A percentile compares a stretch with the other conserved stretches of the same genome.
Evolutionary conservation across 2,888 invertebrate genomes (phyloP).

Genomic region (Melieria picta): DNA sequence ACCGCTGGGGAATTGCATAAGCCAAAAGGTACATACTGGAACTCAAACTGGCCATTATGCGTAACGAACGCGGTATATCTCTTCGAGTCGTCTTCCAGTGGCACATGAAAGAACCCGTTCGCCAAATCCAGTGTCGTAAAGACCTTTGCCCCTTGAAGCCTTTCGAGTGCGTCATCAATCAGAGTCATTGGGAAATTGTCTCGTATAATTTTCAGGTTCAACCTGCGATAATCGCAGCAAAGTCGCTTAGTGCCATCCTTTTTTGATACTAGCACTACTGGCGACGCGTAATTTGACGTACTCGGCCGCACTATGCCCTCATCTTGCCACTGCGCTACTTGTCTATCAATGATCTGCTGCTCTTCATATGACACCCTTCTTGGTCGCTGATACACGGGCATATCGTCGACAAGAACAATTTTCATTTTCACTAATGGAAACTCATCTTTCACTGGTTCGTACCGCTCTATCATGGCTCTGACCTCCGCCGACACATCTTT

Average conservation of each 20-base stretch:
- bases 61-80: conserved; percentile 19
- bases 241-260: conserved; percentile 25
- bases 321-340: conserved; percentile 16
- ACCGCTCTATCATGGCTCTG: conserved; percentile 4
- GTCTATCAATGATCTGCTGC: conserved; percentile 16
- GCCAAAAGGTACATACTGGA: conserved; percentile 17
- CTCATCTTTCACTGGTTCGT: conserved; percentile 13
- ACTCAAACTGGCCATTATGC: conserved; percentile 14
- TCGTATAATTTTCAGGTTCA: conserved; percentile 35
- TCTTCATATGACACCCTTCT: conserved; percentile 16
- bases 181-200: conserved; percentile 36
- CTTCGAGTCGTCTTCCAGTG: conserved; percentile 9
- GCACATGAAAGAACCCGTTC: conserved; percentile 17
- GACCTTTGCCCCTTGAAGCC: conserved; percentile 13
- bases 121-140: conserved; percentile 17
- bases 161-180: conserved; percentile 14
- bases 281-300: background rate
- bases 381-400: conserved; percentile 14
- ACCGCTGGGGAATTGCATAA: conserved; percentile 19
- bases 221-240: conserved; percentile 41
- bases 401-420: conserved; percentile 16
- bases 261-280: conserved; percentile 15
- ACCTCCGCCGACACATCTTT: background rate
- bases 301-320: conserved; percentile 11
- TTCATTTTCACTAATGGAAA: conserved; percentile 16